A percentile compares a stretch with the other conserved stretches of the same genome.
These are phyloP conservation scores for Triops longicaudatus DNA, from an alignment of 1,140 invertebrate species.

Conservation along the genomic window DNA sequence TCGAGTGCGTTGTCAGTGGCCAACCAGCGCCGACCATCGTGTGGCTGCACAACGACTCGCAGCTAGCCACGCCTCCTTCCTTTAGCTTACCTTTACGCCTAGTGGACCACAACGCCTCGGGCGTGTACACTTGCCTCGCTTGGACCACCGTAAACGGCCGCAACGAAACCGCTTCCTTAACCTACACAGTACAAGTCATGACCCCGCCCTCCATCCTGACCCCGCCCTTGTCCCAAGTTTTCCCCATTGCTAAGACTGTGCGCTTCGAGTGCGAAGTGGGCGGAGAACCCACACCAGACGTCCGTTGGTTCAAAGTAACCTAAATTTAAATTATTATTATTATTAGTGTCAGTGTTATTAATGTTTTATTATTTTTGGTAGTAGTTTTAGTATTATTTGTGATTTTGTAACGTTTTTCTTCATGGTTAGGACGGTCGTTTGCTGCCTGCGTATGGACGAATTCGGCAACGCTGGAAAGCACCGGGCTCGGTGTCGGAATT, in stretches of 20 bases:
- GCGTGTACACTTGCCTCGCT: constrained; percentile 48
- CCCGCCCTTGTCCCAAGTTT: constrained; percentile 48
- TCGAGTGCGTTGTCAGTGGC: constrained; percentile 40
- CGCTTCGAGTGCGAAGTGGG: constrained; percentile 58
- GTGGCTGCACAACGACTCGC: constrained; percentile 35
- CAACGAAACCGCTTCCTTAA: constrained; percentile 40
- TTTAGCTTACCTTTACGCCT: constrained; percentile 42
- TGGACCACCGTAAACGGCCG: constrained; percentile 40
- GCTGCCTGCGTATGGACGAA: constrained; percentile 39
- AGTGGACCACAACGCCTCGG: constrained; percentile 42
- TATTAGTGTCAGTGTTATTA: not conserved
- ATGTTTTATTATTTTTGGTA: not conserved
- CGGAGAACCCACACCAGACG: constrained; percentile 52
- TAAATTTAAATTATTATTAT: not conserved
- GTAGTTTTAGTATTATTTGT: too few relatives aligned
- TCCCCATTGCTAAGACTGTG: constrained; percentile 55
- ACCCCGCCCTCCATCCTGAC: constrained; percentile 50
- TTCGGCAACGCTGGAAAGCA: constrained; percentile 45
- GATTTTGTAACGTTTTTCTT: not conserved
- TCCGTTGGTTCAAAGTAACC: constrained; percentile 55
- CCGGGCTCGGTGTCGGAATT: constrained; percentile 43
- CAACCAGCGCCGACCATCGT: constrained; percentile 35
- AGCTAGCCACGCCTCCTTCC: constrained; percentile 32
- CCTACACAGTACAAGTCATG: constrained; percentile 44
- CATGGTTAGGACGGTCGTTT: constrained; percentile 33